These are phyloP conservation scores for Vulpes ferrilata DNA, from an alignment of 2,113 vertebrate genomes.

Conservation along the genomic window DNA sequence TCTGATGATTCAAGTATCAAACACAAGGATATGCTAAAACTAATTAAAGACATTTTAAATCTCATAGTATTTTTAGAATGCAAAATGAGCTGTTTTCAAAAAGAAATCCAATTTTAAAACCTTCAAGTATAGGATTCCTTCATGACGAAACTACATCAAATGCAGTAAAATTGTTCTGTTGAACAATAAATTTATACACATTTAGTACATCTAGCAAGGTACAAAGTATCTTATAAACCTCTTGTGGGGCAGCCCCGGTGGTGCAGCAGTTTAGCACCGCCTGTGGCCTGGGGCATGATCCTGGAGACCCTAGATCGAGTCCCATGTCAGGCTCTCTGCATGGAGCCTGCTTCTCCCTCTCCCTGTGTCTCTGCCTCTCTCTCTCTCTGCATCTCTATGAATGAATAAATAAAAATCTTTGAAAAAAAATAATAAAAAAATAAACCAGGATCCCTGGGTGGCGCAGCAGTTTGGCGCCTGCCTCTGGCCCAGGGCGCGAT, in stretches of 20 bases:
- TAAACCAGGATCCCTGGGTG: too few species aligned
- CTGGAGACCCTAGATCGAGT: too few species aligned
- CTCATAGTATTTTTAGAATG: neutral
- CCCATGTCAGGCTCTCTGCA: too few species aligned
- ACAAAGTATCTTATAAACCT: neutral
- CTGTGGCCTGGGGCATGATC: too few species aligned
- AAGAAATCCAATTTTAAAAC: slow-evolving; percentile 23
- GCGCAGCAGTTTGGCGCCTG: too few species aligned
- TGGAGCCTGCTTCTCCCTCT: too few species aligned
- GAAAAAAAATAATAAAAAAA: too few species aligned
- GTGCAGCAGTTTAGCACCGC: too few species aligned
- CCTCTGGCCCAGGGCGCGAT: too few species aligned
- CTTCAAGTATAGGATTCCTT: neutral
- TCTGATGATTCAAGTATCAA: slow-evolving; percentile 4
- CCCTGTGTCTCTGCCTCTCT: too few species aligned
- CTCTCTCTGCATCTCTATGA: too few species aligned
- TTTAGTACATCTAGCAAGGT: neutral
- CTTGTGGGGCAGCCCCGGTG: neutral
- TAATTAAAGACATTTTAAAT: slow-evolving; percentile 7
- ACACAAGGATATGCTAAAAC: neutral
- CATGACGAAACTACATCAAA: slow-evolving; percentile 23
- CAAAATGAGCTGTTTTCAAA: neutral
- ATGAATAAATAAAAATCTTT: too few species aligned
- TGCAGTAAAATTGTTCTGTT: neutral
- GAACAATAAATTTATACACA: neutral